phyloP scores from a whole-genome alignment of 2,888 invertebrate species.

The Drosophila prostipennis region DNA sequence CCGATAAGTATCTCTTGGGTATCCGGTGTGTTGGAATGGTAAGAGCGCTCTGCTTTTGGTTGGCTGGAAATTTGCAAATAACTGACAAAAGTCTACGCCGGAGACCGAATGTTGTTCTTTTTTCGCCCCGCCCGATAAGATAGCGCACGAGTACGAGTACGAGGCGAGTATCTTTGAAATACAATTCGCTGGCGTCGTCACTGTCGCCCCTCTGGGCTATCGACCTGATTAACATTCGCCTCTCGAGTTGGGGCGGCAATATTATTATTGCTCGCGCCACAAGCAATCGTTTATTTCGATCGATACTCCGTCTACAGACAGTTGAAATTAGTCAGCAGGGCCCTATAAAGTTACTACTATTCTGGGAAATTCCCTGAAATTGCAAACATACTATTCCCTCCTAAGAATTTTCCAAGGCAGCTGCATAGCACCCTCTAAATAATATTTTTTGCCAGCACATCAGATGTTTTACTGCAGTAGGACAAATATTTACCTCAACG shows the following conservation, averaged over 20 bases:
- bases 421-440: background rate
- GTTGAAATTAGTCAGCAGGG: background rate
- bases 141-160: slow-evolving; percentile 32
- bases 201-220: slow-evolving; percentile 36
- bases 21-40: background rate
- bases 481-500: slow-evolving; percentile 26
- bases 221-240: slow-evolving; percentile 72
- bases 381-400: background rate
- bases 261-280: slow-evolving; percentile 10
- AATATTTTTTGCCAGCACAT: slow-evolving; percentile 1
- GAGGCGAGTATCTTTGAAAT: slow-evolving; percentile 31
- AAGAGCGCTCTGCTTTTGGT: slow-evolving; percentile 1
- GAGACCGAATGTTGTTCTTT: slow-evolving; percentile 29
- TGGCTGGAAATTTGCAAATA: slow-evolving; percentile 54
- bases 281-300: slow-evolving; percentile 8
- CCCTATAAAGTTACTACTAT: background rate
- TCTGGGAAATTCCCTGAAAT: background rate
- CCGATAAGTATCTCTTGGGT: slow-evolving; percentile 5
- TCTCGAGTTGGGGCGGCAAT: slow-evolving; percentile 26
- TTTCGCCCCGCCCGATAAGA: slow-evolving; percentile 50
- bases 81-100: slow-evolving; percentile 39
- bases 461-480: slow-evolving; percentile 33
- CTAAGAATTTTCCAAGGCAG: background rate
- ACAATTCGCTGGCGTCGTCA: slow-evolving; percentile 24
- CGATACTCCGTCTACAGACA: slow-evolving; percentile 1